Evolutionary conservation across 30 jellyfish, hydroid and myxozoan species (phyloP).

Genomic region (Chrysaora quinquecirrha): DNA sequence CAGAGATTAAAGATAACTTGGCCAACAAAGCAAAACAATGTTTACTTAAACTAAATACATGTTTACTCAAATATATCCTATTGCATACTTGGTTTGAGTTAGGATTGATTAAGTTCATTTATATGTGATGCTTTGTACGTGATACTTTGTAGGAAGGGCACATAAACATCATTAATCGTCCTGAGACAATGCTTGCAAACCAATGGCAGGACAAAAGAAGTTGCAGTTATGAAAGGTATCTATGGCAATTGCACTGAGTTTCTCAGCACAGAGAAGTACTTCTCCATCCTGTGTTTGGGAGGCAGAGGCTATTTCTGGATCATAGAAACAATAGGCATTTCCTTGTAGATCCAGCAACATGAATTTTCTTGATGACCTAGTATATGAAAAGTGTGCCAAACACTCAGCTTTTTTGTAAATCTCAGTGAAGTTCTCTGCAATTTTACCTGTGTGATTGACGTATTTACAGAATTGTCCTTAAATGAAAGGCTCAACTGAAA

Average conservation of each 20-base stretch:
- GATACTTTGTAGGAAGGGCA: too few relatives aligned
- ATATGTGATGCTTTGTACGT: too few relatives aligned
- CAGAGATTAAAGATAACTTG: not conserved
- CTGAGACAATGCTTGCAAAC: too few relatives aligned
- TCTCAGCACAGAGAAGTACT: not conserved
- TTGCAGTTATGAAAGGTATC: not conserved
- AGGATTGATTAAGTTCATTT: too few relatives aligned
- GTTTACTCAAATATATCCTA: too few relatives aligned
- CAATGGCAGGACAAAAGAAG: too few relatives aligned
- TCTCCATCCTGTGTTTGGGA: not conserved
- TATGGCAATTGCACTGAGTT: not conserved
- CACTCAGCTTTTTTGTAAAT: constrained; percentile 7
- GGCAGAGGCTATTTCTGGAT: not conserved
- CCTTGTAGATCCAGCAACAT: constrained; percentile 16
- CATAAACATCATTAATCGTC: too few relatives aligned
- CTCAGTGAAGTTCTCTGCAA: not conserved
- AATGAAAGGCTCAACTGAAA: constrained; percentile 1
- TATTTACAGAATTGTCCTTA: constrained; percentile 2
- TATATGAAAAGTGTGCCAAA: not conserved
- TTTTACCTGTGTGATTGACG: not conserved
- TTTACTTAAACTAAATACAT: too few relatives aligned
- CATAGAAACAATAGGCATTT: not conserved
- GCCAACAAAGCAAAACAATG: not conserved
- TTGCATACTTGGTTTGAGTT: too few relatives aligned
- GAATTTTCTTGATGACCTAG: not conserved